Evolutionary conservation across 2,113 vertebrate genomes (phyloP).

Genomic region (Lepus timidus): DNA sequence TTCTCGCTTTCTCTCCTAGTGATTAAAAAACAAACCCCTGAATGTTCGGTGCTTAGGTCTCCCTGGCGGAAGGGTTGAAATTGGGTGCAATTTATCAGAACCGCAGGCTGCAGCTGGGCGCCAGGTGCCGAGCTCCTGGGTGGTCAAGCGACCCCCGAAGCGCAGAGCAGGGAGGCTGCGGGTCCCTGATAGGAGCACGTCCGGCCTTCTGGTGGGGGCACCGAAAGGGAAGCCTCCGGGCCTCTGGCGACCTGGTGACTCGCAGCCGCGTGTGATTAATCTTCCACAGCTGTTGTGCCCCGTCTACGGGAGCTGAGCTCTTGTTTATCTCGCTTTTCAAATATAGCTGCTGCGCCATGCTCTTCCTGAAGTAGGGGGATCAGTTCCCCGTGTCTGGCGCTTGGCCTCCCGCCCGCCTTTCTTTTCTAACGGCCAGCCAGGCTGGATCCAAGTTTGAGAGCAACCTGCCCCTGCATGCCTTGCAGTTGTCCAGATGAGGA

Average conservation of each 20-base stretch:
- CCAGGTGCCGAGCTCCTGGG: slow-evolving; percentile 32
- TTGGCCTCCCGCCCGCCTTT: background rate
- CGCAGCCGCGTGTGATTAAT: slow-evolving; percentile 88
- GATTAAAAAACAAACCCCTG: slow-evolving; percentile 35
- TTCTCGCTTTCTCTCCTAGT: background rate
- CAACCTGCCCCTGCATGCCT: background rate
- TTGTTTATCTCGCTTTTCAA: slow-evolving; percentile 94
- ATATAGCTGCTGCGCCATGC: slow-evolving; percentile 91
- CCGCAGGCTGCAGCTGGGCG: slow-evolving; percentile 51
- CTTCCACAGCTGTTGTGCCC: slow-evolving; percentile 93
- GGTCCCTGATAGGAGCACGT: slow-evolving; percentile 9
- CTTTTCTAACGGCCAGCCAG: background rate
- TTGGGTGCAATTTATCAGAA: slow-evolving; percentile 45
- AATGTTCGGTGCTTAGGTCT: slow-evolving; percentile 17
- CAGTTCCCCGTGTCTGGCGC: slow-evolving; percentile 63
- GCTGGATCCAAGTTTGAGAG: background rate
- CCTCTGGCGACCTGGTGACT: slow-evolving; percentile 69
- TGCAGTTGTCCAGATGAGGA: background rate
- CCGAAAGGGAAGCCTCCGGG: slow-evolving; percentile 58
- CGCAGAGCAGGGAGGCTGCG: background rate
- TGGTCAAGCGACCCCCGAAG: slow-evolving; percentile 46
- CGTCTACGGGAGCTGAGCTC: slow-evolving; percentile 88
- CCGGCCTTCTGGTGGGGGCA: slow-evolving; percentile 55
- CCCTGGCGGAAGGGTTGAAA: slow-evolving; percentile 66
- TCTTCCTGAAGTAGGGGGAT: slow-evolving; percentile 91